Evolutionary conservation across 2,888 invertebrate genomes (phyloP), one percentile per base, ranked within the genome.

Genomic region (Tachina grossa): DNA sequence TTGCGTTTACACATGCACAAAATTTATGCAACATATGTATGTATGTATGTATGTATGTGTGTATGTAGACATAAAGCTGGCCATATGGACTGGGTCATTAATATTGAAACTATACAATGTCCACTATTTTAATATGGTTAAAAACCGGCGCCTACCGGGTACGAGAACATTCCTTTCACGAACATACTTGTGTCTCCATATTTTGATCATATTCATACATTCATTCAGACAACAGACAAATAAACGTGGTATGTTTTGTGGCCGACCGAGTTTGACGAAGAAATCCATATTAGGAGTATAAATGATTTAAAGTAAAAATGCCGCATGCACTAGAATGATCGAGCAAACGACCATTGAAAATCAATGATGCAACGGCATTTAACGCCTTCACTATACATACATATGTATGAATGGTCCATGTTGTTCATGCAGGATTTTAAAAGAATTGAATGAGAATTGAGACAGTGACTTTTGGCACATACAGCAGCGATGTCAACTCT

Each of bases 221-320:
- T 47, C 74, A 79, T 31, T 57, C 55, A 55, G 72, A 59, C 39
- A 57, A 19, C 74, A 79, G 31, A 65, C 55, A 55, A 76, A 59
- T 43, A 57, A 19, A 47, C 66, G 63, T 31, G 31, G 31, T 41
- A 31, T 55, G 61, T 49, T 43, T 68, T 19, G 45, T 41, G 22
- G 57, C 9, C 51, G 75, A 65, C 9, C 43, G 75, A 65, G 78
- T 78, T 76, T 31, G 51, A 49, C 65, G 71, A 75, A 87, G 84
- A 84, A 84, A 87, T 87, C 91, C 91, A 90, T 90, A 90, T 90
- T 90, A 88, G 91, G 91, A 88, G 91, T 90, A 84, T 88, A 88
- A 86, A 86, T 88, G 88, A 88, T 89, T 89, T 88, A 90, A 89
- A 89, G 89, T 87, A 87, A 88, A 90, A 91, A 90, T 90, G 90